Percentiles rank a stretch among this genome's conserved stretches.
Conservation (phyloP, 2,888 invertebrate genomes). For the Pammene aurita region DNA sequence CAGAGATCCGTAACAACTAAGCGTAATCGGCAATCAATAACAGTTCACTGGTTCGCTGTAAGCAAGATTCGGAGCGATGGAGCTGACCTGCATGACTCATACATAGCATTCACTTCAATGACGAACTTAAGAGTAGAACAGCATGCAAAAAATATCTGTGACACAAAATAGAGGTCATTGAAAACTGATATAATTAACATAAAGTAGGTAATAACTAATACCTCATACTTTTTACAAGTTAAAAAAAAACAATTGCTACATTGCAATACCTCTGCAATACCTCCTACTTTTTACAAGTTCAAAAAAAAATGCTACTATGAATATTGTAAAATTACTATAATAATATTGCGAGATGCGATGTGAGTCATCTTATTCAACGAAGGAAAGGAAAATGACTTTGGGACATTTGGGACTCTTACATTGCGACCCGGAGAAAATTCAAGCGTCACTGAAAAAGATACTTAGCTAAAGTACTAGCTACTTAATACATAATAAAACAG, state of each 20-base stretch:
- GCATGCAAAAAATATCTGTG: slow-evolving; percentile 13
- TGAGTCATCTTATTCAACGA: neutral
- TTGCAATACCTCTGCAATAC: too few relatives aligned
- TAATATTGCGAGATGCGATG: neutral
- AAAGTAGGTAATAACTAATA: too few relatives aligned
- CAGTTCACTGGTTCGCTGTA: neutral
- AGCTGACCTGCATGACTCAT: slow-evolving; percentile 12
- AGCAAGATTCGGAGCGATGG: neutral
- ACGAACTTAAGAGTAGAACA: slow-evolving; percentile 1
- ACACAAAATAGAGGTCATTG: slow-evolving; percentile 12
- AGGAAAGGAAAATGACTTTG: slow-evolving; percentile 5
- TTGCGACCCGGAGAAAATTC: slow-evolving; percentile 6
- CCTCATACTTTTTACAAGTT: neutral
- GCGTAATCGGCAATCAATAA: neutral
- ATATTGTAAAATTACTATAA: too few relatives aligned
- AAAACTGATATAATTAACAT: slow-evolving; percentile 1
- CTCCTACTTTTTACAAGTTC: neutral
- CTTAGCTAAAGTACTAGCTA: neutral
- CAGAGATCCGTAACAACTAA: neutral
- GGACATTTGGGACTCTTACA: neutral
- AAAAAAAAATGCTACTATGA: too few relatives aligned
- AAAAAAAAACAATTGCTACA: too few relatives aligned
- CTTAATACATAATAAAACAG: neutral
- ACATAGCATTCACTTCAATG: neutral
- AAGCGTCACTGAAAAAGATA: neutral